Base-by-base conservation (phyloP, 37 sponge, comb jelly and placozoan genomes). In the Chondrilla cf. caribensis region DNA sequence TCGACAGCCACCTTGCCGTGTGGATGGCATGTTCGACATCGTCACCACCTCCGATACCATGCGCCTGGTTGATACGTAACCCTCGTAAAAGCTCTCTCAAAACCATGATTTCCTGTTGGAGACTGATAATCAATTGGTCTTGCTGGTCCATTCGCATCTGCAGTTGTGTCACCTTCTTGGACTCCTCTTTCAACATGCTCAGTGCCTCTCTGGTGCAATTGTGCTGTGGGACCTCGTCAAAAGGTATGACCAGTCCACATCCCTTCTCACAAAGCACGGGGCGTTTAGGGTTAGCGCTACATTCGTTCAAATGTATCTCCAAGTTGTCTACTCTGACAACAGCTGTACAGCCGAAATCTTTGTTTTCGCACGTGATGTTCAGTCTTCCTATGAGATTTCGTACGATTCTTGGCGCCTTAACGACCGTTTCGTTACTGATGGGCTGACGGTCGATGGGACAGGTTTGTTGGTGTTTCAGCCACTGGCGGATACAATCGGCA, bases 371-470 rank as follows among this genome's bases (percentile, higher is more conserved):
- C 38, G 58, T 70, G 73, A 97, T 93, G n/a, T 83, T 88, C 39
- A 97, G 92, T 77, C 93, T 83, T 0, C 90, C 83, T 29, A 95
- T 87, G 19, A 97, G 77, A 68, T 97, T 97, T 3, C 98, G 68
- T 3, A 97, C 79, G 29, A 97, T 95, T 58, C 98, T 86, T 11
- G 98, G 95, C 7, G 98, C 85, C 59, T 90, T 91, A 9, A 86
- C 86, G 57, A 97, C 84, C 55, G 90, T 93, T 18, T 60, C 79
- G 54, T 88, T 82, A 15, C 86, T 85, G 0, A 97, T 82, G 17
- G 86, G 86, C 36, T 86, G 92, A 19, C 98, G 77, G 71, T 95
- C 95, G 22, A 94, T 84, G 14, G 98, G 98, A 82, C 98, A 97
- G 54, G 86, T 87, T 9, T 86, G 85, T 70, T 94, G 89, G 33